Evolutionary conservation across 2,797 vertebrate genomes (phyloP).

Genomic region (Emys orbicularis): DNA sequence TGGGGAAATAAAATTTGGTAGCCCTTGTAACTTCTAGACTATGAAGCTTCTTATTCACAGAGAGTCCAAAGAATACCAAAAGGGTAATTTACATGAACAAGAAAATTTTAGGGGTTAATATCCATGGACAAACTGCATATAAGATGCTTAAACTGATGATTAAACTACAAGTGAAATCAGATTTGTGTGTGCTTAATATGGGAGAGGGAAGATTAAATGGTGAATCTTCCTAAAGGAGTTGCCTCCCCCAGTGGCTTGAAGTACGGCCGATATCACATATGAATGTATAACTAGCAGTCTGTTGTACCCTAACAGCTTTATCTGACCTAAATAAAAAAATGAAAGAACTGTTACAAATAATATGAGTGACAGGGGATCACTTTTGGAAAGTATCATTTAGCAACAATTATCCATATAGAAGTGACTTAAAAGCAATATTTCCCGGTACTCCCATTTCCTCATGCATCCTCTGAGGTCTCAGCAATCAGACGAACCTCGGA

Average conservation of each 20-base stretch:
- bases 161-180: neutral
- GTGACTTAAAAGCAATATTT: neutral
- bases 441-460: neutral
- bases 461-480: neutral
- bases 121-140: neutral
- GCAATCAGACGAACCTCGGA: neutral
- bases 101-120: neutral
- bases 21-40: neutral
- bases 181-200: neutral
- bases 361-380: neutral
- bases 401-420: neutral
- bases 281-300: neutral
- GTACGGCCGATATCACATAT: neutral
- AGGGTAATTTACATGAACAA: neutral
- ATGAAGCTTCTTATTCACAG: neutral
- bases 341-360: neutral
- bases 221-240: neutral
- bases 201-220: neutral
- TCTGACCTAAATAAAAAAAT: neutral
- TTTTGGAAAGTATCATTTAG: neutral
- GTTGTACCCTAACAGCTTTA: neutral
- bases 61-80: neutral
- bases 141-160: neutral
- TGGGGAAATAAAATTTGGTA: neutral
- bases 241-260: neutral